Evolutionary conservation across 2,797 vertebrate genomes (phyloP).

Genomic region (Enoplosus armatus): DNA sequence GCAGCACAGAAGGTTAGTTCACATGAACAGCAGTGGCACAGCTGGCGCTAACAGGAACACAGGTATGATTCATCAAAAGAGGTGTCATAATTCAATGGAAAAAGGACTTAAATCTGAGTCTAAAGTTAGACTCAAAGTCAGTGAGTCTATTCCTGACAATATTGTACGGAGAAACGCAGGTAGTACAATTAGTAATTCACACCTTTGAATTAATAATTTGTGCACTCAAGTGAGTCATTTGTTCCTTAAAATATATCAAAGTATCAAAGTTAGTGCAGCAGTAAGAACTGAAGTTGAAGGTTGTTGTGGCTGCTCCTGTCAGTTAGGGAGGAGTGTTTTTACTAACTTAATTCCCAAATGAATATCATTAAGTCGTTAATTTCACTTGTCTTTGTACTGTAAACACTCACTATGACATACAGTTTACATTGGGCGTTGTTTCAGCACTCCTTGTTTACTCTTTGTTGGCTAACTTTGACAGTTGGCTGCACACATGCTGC

Average conservation of each 20-base stretch:
- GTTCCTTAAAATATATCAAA: conserved; percentile 13
- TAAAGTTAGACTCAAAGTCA: conserved; percentile 5
- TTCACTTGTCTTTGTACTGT: background rate
- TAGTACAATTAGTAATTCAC: background rate
- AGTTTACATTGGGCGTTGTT: background rate
- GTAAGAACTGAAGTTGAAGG: background rate
- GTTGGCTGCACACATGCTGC: too few species aligned
- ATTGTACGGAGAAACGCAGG: background rate
- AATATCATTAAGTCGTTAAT: background rate
- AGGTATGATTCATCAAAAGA: background rate
- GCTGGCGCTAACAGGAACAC: background rate
- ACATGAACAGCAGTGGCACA: conserved; percentile 27
- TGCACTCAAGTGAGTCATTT: background rate
- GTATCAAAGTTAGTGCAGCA: background rate
- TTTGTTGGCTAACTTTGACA: background rate
- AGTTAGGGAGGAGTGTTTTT: background rate
- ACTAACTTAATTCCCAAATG: background rate
- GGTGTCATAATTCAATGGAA: background rate
- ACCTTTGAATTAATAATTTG: background rate
- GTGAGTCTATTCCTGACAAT: background rate
- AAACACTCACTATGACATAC: background rate
- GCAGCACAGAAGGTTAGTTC: conserved; percentile 15
- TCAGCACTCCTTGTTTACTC: background rate
- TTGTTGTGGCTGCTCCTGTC: background rate
- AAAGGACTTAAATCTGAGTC: background rate